A percentile compares a stretch with the other conserved stretches of the same genome.
phyloP scores from a whole-genome alignment of 2,113 vertebrate species.

The Tangachromis dhanisi region DNA sequence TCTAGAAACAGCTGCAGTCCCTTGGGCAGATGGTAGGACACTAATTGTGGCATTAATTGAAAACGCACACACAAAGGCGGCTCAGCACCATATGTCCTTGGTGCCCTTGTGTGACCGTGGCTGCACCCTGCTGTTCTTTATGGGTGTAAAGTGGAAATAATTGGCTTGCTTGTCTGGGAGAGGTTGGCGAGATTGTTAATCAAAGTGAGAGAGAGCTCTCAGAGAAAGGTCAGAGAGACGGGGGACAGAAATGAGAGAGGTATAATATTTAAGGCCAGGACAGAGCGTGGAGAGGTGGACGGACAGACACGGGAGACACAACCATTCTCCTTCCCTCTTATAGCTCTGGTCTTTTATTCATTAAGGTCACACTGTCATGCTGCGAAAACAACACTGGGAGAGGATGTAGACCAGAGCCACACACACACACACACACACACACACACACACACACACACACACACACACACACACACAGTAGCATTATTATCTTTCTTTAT shows the following conservation, averaged over 20 bases:
- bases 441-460: too few species aligned
- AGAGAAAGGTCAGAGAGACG: conserved; percentile 34
- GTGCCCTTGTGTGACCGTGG: conserved; percentile 44
- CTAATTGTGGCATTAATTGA: neutral
- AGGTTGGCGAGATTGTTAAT: conserved; percentile 38
- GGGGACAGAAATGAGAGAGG: conserved; percentile 33
- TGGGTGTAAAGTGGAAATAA: conserved; percentile 57
- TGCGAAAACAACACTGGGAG: neutral
- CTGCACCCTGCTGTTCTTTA: conserved; percentile 43
- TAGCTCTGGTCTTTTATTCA: neutral
- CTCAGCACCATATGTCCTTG: conserved; percentile 39
- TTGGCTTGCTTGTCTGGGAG: conserved; percentile 36
- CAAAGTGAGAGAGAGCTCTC: conserved; percentile 26
- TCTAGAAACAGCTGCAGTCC: neutral
- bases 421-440: neutral
- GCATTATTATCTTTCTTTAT: neutral
- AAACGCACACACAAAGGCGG: neutral
- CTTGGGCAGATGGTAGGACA: neutral
- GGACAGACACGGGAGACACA: neutral
- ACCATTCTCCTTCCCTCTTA: neutral
- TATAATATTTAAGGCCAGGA: conserved; percentile 44
- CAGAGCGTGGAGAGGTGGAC: neutral
- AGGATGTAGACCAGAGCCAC: neutral
- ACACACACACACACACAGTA: neutral
- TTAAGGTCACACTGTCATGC: neutral